Evolutionary conservation across 2,888 invertebrate genomes (phyloP), one percentile per base, ranked within the genome.

Genomic region (Drosophila maculinotata): DNA sequence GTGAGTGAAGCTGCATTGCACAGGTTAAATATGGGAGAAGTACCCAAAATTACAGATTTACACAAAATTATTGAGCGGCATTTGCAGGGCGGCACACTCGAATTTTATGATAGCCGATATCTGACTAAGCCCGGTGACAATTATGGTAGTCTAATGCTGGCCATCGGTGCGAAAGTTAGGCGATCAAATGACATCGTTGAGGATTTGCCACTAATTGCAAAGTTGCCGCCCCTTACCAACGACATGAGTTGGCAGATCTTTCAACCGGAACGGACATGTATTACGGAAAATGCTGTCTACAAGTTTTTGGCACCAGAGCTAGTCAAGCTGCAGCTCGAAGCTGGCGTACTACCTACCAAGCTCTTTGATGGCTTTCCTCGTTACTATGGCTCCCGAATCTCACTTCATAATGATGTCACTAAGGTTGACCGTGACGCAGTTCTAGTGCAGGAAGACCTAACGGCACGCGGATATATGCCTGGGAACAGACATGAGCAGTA

Each of bases 71-170:
- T 91, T 33, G 86, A 90, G 15, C 81, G 88, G 5, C 63, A 89
- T 56, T 66, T 91, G 14, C 47, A 86, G 8, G 87, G 87, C 7
- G 74, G 64, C 1, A 83, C 79, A 58, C 74, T 93, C 1, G 54
- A 91, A 1, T 89, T 92, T 0, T 91, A 92, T 60, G 84, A 88
- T 12, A 90, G 90, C 8, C 89, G 89, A 12, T 89, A 89, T 63
- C 84, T 93, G n/a, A 93, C 93, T 8, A 92, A 92, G 14, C 92
- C 93, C 0, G 94, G 94, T 0, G 94, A 94, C 76, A 94, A 94
- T 81, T 94, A 94, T 80, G 94, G 94, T 1, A 94, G 94, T 72
- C 90, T 93, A 0, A 94, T 94, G 90, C 76, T 94, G 0, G 91
- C 92, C 1, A 76, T 92, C 2, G 72, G 73, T 23, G 89, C 92